Evolutionary conservation across 2,888 invertebrate genomes (phyloP), one percentile per base, ranked within the genome.

Genomic region (Ectemnius continuus): DNA sequence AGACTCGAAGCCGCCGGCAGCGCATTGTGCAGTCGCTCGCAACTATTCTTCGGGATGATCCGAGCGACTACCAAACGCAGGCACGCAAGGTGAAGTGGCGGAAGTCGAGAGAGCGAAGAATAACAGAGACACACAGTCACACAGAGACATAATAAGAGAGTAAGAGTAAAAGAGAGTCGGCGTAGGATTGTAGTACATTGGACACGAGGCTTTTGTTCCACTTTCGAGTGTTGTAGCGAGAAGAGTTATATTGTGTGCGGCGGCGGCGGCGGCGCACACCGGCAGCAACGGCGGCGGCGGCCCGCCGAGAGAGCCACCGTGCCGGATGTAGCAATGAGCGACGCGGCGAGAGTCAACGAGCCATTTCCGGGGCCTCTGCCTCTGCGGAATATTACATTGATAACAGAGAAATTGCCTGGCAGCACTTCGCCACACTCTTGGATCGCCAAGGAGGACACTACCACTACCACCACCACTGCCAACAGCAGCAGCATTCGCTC

Each of bases 281-380:
- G 23, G 23, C 23, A 3, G 23, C 3, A 3, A 3, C 23, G 23
- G 23, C 23, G 36, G 8, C 36, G 36, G 11, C 36, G 36, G 36
- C 8, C 2, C 74, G 79, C 78, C 83, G 80, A 36, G 36, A 36
- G 36, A 36, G 85, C 85, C 85, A 82, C 83, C 83, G 82, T 84
- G 83, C 88, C 90, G 90, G 90, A 90, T 88, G 90, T 89, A 84
- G 84, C 90, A 90, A 90, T 90, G 88, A 90, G 86, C 85, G 81
- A 80, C 85, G 84, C 83, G 83, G 84, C 83, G 81, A 87, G 86
- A 87, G 89, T 89, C 88, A 90, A 90, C 88, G 87, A 90, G 89
- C 82, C 79, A 87, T 88, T 90, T 90, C 90, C 90, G 90, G 90
- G 88, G 88, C 82, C 79, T 80, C 76, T 74, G 81, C 16, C n/a